Conservation (phyloP, 2,113 vertebrate genomes). For the Sinosuthora webbiana region DNA sequence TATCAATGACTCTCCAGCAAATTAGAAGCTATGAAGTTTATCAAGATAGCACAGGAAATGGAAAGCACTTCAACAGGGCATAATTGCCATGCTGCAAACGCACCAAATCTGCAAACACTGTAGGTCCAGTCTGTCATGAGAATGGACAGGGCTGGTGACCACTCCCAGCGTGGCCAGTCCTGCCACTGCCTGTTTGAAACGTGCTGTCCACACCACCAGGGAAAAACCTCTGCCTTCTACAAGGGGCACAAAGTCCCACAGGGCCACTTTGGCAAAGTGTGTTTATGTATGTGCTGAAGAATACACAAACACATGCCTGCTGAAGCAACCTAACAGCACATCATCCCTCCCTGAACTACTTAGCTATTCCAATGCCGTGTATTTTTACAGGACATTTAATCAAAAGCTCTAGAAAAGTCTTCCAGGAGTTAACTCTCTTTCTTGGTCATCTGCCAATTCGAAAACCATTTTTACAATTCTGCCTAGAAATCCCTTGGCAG, state of each 20-base stretch:
- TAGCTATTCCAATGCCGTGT: neutral
- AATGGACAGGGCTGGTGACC: neutral
- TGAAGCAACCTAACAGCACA: neutral
- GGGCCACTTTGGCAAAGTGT: neutral
- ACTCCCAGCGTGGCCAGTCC: rapidly evolving
- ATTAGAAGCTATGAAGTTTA: conserved; percentile 54
- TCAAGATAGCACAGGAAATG: conserved; percentile 50
- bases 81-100: neutral
- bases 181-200: neutral
- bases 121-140: neutral
- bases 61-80: neutral
- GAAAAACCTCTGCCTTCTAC: neutral
- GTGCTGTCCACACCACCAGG: rapidly evolving
- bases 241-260: too few relatives aligned
- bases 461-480: neutral
- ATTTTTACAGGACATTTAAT: neutral
- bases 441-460: neutral
- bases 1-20: conserved; percentile 52
- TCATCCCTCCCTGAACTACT: neutral
- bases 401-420: neutral
- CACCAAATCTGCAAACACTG: neutral
- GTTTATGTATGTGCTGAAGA: rapidly evolving
- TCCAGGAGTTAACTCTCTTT: neutral
- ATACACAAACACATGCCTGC: neutral
- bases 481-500: neutral